Conservation (phyloP, 2,888 invertebrate species). For the Meliscaeva auricollis region DNA sequence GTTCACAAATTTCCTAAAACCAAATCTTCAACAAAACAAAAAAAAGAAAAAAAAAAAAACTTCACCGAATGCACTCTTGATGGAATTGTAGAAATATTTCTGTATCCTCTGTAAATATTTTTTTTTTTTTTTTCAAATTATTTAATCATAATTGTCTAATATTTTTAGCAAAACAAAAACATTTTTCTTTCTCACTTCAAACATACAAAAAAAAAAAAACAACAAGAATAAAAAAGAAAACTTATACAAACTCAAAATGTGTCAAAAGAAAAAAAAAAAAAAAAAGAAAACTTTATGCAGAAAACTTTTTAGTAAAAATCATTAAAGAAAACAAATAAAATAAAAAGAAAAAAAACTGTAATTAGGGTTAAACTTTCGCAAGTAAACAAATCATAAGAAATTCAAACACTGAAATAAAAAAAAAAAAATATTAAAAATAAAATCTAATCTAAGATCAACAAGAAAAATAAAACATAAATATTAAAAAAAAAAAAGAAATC, state of each 20-base stretch:
- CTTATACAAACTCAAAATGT: conserved; percentile 74
- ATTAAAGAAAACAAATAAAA: conserved; percentile 37
- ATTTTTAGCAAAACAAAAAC: conserved; percentile 21
- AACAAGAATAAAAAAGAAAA: conserved; percentile 61
- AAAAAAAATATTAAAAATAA: conserved; percentile 33
- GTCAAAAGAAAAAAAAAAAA: conserved; percentile 76
- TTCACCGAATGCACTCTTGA: conserved; percentile 75
- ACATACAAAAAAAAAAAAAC: conserved; percentile 41
- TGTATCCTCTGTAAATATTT: conserved; percentile 60
- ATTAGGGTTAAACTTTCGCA: conserved; percentile 66
- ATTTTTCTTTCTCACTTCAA: conserved; percentile 61
- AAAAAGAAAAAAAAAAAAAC: conserved; percentile 39
- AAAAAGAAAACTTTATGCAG: conserved; percentile 76
- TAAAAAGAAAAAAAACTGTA: conserved; percentile 34
- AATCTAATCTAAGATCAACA: conserved; percentile 75
- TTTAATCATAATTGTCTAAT: conserved; percentile 54
- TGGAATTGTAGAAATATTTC: conserved; percentile 70
- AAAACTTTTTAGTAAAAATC: conserved; percentile 66
- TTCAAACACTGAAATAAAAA: conserved; percentile 61
- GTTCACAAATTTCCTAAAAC: conserved; percentile 58
- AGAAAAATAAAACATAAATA: conserved; percentile 47
- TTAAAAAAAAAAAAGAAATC: conserved; percentile 54
- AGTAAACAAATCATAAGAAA: conserved; percentile 41
- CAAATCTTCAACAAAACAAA: conserved; percentile 62
- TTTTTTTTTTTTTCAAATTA: conserved; percentile 19